Evolutionary conservation across 2,797 vertebrate genomes (phyloP), one percentile per base, ranked within the genome.

Genomic region (Karalla daura): DNA sequence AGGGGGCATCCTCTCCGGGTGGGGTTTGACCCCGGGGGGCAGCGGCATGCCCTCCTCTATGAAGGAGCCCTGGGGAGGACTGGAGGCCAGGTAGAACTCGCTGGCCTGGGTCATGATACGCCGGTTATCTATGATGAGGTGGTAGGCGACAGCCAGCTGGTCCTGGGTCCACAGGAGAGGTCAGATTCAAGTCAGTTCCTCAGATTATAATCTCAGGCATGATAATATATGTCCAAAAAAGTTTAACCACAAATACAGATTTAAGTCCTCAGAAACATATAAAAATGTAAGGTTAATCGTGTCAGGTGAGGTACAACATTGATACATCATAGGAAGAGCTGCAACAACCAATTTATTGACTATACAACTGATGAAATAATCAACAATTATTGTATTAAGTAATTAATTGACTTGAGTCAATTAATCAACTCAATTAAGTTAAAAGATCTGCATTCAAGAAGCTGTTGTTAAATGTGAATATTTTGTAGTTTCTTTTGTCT

Each of bases 81-180:
- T 99, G 73, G 98, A 99, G 63, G 98, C 98, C 25, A 99, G 91
- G 93, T 99, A 99, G 94, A 99, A 99, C 90, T 99, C 98, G 5
- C 96, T 99, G 91, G 98, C 98, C 89, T 99, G 97, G 84, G 97
- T 98, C 98, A 99, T 99, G 89, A 99, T 99, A 81, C 98, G 95
- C 2, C 98, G 94, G 87, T 99, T 99, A 90, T 99, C 98, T 14
- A 99, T 98, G 81, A 99, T 94, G 1, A 99, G 96, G 85, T 99
- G 98, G 72, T 99, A 99, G 5, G 98, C 98, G 32, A 99, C 98
- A 0, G 96, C 94, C 21, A 99, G 94, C 89, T 99, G 98, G 88
- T 99, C 98, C 94, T 91, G 79, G 0, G n/a, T 10, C 94, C 13
- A 95, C 92, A 89, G 11, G n/a, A n/a, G n/a, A n/a, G n/a, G n/a